These are phyloP conservation scores for Rhagophthalmus giganteus DNA, from an alignment of 2,888 invertebrate species.

Conservation along the genomic window DNA sequence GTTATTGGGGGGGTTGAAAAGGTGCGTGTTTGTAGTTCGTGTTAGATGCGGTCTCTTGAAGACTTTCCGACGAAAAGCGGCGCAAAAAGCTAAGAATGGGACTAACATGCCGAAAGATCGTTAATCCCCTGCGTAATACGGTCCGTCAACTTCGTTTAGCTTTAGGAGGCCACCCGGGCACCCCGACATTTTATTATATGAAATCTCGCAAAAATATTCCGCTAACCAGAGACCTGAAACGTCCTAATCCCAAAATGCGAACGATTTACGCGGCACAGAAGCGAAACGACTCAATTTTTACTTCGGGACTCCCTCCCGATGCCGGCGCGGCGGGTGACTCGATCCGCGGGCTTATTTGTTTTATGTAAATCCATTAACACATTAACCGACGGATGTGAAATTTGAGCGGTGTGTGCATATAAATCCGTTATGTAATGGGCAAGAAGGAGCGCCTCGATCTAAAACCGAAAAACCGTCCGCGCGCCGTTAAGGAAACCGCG, in stretches of 20 bases:
- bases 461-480: too few species aligned
- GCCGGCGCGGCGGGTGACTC: too few species aligned
- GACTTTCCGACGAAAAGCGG: slow-evolving; percentile 30
- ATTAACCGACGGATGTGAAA: slow-evolving; percentile 45
- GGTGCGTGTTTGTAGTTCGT: slow-evolving; percentile 37
- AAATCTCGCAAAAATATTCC: slow-evolving; percentile 2
- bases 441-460: slow-evolving; percentile 3
- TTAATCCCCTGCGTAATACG: slow-evolving; percentile 34
- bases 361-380: slow-evolving; percentile 49
- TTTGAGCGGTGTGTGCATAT: slow-evolving; percentile 29
- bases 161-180: slow-evolving; percentile 30
- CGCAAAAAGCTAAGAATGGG: slow-evolving; percentile 28
- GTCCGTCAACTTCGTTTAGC: slow-evolving; percentile 35
- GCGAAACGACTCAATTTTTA: background rate
- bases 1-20: slow-evolving; percentile 23
- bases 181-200: slow-evolving; percentile 11
- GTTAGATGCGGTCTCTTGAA: slow-evolving; percentile 39
- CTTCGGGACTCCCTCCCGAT: background rate
- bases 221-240: too few species aligned
- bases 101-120: slow-evolving; percentile 34
- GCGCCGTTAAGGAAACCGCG: too few species aligned
- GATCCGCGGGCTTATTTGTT: slow-evolving; percentile 35
- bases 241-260: slow-evolving; percentile 10
- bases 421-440: slow-evolving; percentile 27
- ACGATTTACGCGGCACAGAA: too few species aligned